Evolutionary conservation across 1,140 invertebrate genomes (phyloP).

Genomic region (Zaprionus camerounensis): DNA sequence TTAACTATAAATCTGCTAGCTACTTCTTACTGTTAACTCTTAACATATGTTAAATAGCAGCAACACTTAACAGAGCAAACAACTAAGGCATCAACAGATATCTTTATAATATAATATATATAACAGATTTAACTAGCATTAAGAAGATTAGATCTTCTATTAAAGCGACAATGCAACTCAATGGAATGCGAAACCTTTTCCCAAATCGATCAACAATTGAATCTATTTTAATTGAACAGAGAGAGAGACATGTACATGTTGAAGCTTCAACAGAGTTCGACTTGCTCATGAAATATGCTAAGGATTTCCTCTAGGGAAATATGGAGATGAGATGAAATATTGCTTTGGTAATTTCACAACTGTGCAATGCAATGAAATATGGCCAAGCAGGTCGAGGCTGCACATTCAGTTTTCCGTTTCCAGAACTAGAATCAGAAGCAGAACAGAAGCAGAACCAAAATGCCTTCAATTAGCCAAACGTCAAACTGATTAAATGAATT

Average conservation of each 20-base stretch:
- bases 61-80: not conserved
- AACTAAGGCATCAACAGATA: no score
- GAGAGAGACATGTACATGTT: no score
- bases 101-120: no score
- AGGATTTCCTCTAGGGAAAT: not conserved
- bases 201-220: no score
- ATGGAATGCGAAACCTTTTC: no score
- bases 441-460: not conserved
- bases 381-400: not conserved
- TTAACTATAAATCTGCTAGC: not conserved
- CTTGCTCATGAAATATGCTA: not conserved
- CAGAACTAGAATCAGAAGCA: not conserved
- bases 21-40: not conserved
- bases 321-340: conserved; percentile 4
- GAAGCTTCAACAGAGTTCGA: not conserved
- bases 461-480: conserved; percentile 62
- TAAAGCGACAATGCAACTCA: no score
- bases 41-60: not conserved
- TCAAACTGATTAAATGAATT: conserved; percentile 64
- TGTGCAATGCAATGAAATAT: not conserved
- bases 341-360: conserved; percentile 1
- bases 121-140: no score
- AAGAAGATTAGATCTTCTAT: no score
- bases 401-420: no score
- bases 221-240: no score